Base-by-base conservation (phyloP, 2,797 vertebrate genomes). In the Helarctos malayanus region DNA sequence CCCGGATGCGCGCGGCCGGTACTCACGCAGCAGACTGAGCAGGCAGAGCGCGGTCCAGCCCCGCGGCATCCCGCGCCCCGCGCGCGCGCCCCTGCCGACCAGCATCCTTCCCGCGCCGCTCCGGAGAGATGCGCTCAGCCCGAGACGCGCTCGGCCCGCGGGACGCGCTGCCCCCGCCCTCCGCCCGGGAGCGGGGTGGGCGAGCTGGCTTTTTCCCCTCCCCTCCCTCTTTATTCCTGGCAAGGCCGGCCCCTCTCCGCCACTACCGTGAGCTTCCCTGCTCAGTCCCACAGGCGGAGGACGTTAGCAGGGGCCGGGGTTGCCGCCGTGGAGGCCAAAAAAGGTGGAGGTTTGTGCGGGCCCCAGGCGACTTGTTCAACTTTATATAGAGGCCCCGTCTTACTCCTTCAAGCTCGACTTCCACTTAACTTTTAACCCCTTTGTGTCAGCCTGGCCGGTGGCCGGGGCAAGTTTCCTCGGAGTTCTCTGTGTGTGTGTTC, bases 11-110 rank as follows among this genome's bases (percentile, higher is more conserved):
- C 57, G 68, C 80, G 41, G 27, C 38, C 75, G 2, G 0, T 97
- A 99, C 99, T 99, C 98, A 99, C 99, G 98, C 5, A 98, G 82
- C 95, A 98, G 14, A 97, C 96, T 97, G 95, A 98, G 65, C 52
- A 97, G 15, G 54, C 98, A 98, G 56, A 98, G 54, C 0, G 96
- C 54, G 0, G 98, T 45, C 96, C 98, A 98, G 87, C 98, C 93
- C 90, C 99, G 86, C 96, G 97, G 97, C 96, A 96, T 93, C 97
- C 97, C 71, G 92, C 97, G 54, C 97, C 97, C 98, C 41, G 52
- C 90, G 68, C 45, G 84, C n/a, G 69, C 86, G 78, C 38, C 75
- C 96, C 96, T 97, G 97, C 15, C 21, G 82, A 90, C 49, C 97
- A 86, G 98, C 98, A 96, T 95, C 98, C 95, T 98, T 63, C 96